These are phyloP conservation scores for Aptenodytes patagonicus DNA, from an alignment of 2,113 vertebrate species.

Conservation along the genomic window DNA sequence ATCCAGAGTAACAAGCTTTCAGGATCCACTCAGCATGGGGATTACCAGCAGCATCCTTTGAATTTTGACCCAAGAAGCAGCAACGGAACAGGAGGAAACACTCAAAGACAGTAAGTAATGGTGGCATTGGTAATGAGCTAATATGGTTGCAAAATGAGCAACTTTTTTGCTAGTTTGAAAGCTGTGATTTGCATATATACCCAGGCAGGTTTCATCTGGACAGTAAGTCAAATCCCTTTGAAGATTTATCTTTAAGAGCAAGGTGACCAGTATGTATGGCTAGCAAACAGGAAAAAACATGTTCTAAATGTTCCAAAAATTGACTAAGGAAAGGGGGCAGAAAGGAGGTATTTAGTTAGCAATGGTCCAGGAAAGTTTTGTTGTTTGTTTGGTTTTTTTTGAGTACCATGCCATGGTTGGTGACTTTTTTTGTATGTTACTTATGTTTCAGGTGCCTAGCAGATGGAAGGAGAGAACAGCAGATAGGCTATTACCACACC, in stretches of 20 bases:
- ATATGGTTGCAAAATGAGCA: background rate
- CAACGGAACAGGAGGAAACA: background rate
- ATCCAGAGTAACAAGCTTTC: background rate
- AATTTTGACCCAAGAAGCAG: background rate
- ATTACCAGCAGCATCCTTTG: background rate
- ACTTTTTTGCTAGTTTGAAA: background rate
- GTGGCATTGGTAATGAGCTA: background rate
- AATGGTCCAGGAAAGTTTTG: background rate
- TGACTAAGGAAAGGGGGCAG: background rate
- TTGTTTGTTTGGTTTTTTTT: background rate
- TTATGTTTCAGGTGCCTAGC: conserved; percentile 53
- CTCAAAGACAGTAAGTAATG: conserved; percentile 58
- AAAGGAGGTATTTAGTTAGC: background rate
- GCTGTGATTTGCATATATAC: background rate
- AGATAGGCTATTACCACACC: background rate
- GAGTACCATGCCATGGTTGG: background rate
- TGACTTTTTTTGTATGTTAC: background rate
- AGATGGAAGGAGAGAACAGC: conserved; percentile 4
- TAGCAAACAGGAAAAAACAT: background rate
- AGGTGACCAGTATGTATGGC: background rate
- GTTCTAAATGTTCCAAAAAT: background rate
- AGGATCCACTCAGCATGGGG: conserved; percentile 8
- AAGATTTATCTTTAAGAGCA: background rate
- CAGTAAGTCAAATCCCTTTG: background rate
- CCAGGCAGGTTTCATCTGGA: background rate